A percentile compares a stretch with the other conserved stretches of the same genome.
These are phyloP conservation scores for Crossocerus cetratus DNA, from an alignment of 2,888 invertebrate genomes.

Conservation along the genomic window DNA sequence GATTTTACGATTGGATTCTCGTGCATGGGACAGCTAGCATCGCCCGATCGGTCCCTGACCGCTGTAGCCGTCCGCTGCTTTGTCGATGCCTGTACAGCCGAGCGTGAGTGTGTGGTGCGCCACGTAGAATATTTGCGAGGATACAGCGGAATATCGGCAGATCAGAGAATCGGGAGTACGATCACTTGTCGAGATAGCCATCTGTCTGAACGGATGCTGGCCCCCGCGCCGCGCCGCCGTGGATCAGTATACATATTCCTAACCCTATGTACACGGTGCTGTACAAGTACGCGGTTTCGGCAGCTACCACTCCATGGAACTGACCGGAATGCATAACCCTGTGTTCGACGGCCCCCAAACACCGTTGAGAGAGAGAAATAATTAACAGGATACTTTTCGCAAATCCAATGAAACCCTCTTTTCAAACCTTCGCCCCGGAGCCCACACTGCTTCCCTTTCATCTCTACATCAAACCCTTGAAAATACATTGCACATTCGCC, in stretches of 20 bases:
- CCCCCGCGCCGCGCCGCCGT: conserved; percentile 17
- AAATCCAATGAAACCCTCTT: too few species aligned
- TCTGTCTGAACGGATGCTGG: conserved; percentile 40
- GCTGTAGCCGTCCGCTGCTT: conserved; percentile 3
- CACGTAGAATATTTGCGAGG: conserved; percentile 49
- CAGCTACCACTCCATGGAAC: too few species aligned
- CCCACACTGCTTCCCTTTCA: too few species aligned
- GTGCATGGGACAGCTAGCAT: conserved; percentile 17
- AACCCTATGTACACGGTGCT: too few species aligned
- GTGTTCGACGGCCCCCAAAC: too few species aligned
- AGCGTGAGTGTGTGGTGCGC: conserved; percentile 13
- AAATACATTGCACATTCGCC: too few species aligned
- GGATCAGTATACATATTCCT: conserved; percentile 7
- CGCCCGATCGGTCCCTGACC: conserved; percentile 9
- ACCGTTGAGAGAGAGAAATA: too few species aligned
- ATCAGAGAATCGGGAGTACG: conserved; percentile 19
- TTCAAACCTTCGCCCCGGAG: too few species aligned
- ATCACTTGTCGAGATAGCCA: conserved; percentile 41
- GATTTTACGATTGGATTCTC: conserved; percentile 57
- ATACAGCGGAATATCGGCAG: conserved; percentile 27
- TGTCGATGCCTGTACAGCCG: conserved; percentile 18
- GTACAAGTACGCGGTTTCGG: too few species aligned
- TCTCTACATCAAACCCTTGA: too few species aligned
- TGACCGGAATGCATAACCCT: too few species aligned
- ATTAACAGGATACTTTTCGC: too few species aligned